These are phyloP conservation scores for Iselma pallidipennis DNA, from an alignment of 2,888 invertebrate species.

Conservation along the genomic window DNA sequence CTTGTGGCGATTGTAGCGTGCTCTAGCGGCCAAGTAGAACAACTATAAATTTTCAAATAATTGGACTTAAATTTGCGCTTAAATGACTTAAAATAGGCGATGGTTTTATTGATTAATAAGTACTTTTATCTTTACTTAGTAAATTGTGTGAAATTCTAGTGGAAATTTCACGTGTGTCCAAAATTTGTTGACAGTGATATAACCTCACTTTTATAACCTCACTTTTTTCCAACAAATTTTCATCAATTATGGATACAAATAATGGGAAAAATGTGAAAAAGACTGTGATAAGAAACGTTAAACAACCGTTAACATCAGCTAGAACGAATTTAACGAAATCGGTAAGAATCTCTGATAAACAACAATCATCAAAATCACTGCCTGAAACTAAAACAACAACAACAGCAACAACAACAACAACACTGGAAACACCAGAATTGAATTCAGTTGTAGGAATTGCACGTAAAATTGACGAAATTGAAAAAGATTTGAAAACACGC, in stretches of 20 bases:
- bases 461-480: conserved; percentile 15
- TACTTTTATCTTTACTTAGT: no score
- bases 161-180: no score
- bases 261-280: not conserved
- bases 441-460: conserved; percentile 13
- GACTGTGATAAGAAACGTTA: not conserved
- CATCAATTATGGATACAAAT: not conserved
- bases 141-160: no score
- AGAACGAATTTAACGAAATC: not conserved
- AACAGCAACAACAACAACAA: not conserved
- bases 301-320: not conserved
- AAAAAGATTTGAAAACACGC: not conserved
- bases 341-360: not conserved
- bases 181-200: not conserved
- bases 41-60: no score
- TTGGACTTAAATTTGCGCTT: no score
- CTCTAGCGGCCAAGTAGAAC: no score
- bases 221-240: no score
- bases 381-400: not conserved
- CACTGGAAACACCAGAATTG: conserved; percentile 11
- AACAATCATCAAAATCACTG: not conserved
- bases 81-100: no score
- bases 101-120: no score
- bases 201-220: not conserved
- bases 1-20: no score